These are phyloP conservation scores for Macrophya annulata DNA, from an alignment of 2,888 invertebrate genomes.

Conservation along the genomic window DNA sequence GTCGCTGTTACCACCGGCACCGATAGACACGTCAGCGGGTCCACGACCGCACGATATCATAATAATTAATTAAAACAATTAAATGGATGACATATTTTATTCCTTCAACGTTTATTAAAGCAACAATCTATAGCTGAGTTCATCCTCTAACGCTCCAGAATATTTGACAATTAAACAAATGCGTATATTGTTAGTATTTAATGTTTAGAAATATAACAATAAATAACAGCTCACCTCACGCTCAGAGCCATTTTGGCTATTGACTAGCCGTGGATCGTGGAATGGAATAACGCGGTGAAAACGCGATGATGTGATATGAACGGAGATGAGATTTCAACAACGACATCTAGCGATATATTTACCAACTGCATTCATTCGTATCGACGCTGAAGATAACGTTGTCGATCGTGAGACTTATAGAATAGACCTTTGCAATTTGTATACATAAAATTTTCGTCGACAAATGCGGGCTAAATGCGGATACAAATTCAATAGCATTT, in stretches of 20 bases:
- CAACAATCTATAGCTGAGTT: neutral
- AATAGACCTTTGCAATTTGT: too few relatives aligned
- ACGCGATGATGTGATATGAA: neutral
- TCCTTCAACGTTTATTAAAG: neutral
- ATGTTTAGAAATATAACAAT: constrained; percentile 31
- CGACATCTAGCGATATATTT: neutral
- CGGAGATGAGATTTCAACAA: neutral
- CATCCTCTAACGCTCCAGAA: neutral
- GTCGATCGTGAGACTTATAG: too few relatives aligned
- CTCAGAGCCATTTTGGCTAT: constrained; percentile 56
- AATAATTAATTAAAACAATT: neutral
- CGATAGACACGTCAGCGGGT: constrained; percentile 34
- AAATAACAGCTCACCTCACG: constrained; percentile 49
- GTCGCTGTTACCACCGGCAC: constrained; percentile 16
- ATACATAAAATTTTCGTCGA: too few relatives aligned
- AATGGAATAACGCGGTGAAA: neutral
- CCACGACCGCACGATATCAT: neutral
- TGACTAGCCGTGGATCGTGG: neutral
- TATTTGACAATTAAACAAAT: neutral
- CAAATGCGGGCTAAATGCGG: too few relatives aligned
- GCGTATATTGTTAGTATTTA: constrained; percentile 27
- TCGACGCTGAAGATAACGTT: neutral
- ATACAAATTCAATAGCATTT: too few relatives aligned
- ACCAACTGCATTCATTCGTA: neutral
- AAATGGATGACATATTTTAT: neutral